phyloP scores from a whole-genome alignment of 2,888 invertebrate species.

The Stramonita haemastoma region DNA sequence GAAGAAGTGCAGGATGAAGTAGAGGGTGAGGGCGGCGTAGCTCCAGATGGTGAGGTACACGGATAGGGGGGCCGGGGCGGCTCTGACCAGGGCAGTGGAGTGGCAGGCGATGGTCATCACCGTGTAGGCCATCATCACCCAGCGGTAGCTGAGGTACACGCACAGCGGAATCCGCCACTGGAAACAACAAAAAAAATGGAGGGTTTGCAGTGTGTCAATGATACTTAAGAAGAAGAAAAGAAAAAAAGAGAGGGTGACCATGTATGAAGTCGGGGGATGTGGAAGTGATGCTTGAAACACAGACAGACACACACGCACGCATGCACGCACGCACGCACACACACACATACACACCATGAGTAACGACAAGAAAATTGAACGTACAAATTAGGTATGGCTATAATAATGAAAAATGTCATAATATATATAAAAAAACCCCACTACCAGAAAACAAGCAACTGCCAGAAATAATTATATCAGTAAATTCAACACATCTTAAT shows the following conservation, averaged over 20 bases:
- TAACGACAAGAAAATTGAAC: not conserved
- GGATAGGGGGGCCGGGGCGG: constrained; percentile 27
- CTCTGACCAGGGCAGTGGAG: constrained; percentile 45
- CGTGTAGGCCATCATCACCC: constrained; percentile 64
- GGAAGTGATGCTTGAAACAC: not conserved
- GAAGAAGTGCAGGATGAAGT: constrained; percentile 46
- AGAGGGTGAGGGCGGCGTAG: constrained; percentile 47
- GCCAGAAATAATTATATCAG: not conserved
- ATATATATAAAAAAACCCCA: not conserved
- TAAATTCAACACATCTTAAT: not conserved
- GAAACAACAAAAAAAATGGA: constrained; percentile 42
- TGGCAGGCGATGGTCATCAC: constrained; percentile 64
- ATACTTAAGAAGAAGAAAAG: not conserved
- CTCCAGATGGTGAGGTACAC: constrained; percentile 53
- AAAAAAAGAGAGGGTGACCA: too few relatives aligned
- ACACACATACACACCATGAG: constrained; percentile 2
- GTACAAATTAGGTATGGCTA: too few relatives aligned
- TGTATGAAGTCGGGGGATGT: too few relatives aligned
- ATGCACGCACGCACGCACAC: not conserved
- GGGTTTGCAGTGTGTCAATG: not conserved
- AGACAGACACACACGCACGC: not conserved
- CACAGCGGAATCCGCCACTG: constrained; percentile 70
- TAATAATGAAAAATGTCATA: not conserved
- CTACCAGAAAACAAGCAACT: not conserved
- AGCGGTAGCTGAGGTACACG: constrained; percentile 63